Evolutionary conservation across 2,888 invertebrate species (phyloP).

Genomic region (Asteroscopus sphinx): DNA sequence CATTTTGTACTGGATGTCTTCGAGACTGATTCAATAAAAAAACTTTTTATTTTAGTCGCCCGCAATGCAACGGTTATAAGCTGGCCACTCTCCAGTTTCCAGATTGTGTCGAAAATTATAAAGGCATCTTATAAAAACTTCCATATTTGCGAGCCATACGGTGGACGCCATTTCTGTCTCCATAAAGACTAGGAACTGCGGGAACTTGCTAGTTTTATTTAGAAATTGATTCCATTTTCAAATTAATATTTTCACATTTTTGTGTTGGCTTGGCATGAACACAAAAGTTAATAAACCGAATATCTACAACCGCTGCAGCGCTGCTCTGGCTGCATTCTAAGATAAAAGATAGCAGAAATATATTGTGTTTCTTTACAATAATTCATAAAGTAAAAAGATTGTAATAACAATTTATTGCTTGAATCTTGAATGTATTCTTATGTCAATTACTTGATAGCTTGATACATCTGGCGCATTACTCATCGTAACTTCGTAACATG

Average conservation of each 20-base stretch:
- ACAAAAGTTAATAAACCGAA: constrained; percentile 55
- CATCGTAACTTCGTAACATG: constrained; percentile 68
- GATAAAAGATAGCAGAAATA: constrained; percentile 55
- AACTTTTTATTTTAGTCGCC: constrained; percentile 58
- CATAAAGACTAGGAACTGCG: constrained; percentile 14
- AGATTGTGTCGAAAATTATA: constrained; percentile 84
- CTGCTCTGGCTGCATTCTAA: constrained; percentile 38
- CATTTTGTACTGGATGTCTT: constrained; percentile 32
- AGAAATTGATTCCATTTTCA: constrained; percentile 30
- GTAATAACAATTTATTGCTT: constrained; percentile 68
- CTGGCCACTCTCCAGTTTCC: constrained; percentile 83
- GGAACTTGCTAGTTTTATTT: constrained; percentile 7
- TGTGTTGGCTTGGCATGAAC: constrained; percentile 54
- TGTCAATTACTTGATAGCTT: constrained; percentile 74
- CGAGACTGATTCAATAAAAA: constrained; percentile 50
- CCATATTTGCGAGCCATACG: constrained; percentile 32
- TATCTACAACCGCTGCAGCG: too few relatives aligned
- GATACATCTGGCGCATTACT: constrained; percentile 71
- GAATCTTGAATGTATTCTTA: constrained; percentile 67
- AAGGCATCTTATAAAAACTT: constrained; percentile 73
- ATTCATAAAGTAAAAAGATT: constrained; percentile 64
- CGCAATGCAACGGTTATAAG: constrained; percentile 79
- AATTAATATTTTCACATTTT: constrained; percentile 54
- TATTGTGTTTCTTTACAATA: constrained; percentile 57
- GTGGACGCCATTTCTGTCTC: constrained; percentile 34